These are phyloP conservation scores for Aricia agestis DNA, from an alignment of 1,140 invertebrate genomes.

Conservation along the genomic window DNA sequence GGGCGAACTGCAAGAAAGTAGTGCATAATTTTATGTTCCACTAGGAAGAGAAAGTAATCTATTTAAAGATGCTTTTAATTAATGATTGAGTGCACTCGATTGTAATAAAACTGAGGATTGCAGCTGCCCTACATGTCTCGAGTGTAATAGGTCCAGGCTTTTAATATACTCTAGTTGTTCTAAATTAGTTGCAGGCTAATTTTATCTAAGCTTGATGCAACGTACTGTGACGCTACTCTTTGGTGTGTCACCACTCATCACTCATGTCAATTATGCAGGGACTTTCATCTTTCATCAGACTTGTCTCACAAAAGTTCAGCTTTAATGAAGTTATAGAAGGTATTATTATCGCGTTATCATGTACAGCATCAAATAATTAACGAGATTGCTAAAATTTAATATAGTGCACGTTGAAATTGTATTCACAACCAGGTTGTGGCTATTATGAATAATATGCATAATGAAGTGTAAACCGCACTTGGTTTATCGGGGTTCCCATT, in stretches of 20 bases:
- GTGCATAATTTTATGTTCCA: not conserved
- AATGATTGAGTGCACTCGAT: slow-evolving; percentile 7
- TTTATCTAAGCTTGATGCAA: not conserved
- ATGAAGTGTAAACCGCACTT: slow-evolving; percentile 13
- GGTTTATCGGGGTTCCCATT: slow-evolving; percentile 1
- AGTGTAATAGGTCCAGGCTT: slow-evolving; percentile 11
- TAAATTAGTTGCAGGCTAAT: slow-evolving; percentile 10
- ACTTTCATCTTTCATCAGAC: not conserved
- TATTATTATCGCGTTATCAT: not conserved
- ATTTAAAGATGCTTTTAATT: slow-evolving; percentile 4
- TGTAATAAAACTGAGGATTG: slow-evolving; percentile 14
- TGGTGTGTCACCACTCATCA: not conserved
- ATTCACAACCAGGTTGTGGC: not conserved
- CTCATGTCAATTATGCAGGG: not conserved
- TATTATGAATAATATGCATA: not conserved
- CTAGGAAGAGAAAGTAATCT: slow-evolving; percentile 8
- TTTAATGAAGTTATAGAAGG: not conserved
- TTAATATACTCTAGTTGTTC: slow-evolving; percentile 7
- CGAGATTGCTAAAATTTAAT: not conserved
- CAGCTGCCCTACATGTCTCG: slow-evolving; percentile 9
- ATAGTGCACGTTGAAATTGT: not conserved
- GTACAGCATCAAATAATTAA: not conserved
- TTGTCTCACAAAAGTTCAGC: not conserved
- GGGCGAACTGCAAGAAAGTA: not conserved
- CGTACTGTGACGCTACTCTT: not conserved